Evolutionary conservation across 2,797 vertebrate species (phyloP).

Genomic region (Psittacula derbiana): DNA sequence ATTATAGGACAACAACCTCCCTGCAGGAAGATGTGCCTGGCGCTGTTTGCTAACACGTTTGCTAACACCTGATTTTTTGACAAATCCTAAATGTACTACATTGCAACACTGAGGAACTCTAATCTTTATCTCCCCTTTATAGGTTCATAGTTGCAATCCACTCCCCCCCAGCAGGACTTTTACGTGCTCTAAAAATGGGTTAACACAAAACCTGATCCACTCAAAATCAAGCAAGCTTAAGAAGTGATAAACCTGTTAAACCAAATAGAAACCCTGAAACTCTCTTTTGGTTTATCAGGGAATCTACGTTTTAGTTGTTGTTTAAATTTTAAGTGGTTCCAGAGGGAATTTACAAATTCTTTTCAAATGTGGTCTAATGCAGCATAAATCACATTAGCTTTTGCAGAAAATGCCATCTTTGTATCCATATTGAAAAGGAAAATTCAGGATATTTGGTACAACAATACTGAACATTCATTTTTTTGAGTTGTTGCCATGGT

Average conservation of each 20-base stretch:
- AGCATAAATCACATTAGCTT: neutral
- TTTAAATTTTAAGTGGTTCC: neutral
- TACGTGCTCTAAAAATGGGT: rapidly evolving
- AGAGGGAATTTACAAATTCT: neutral
- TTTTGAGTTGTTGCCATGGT: neutral
- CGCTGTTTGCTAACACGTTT: neutral
- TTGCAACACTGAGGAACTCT: neutral
- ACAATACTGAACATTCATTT: neutral
- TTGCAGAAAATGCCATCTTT: neutral
- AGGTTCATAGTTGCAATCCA: neutral
- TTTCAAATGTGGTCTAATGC: neutral
- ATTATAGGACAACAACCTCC: rapidly evolving
- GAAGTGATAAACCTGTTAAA: neutral
- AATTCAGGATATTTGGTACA: neutral
- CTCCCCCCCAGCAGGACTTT: rapidly evolving
- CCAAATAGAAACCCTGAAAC: neutral
- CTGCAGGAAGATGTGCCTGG: neutral
- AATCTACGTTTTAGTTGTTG: neutral
- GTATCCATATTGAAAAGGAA: neutral
- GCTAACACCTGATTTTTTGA: neutral
- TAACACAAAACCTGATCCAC: neutral
- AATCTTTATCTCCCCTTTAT: neutral
- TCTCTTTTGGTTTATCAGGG: neutral
- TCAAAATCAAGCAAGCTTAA: neutral
- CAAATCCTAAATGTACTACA: neutral